Conservation (phyloP, 2,888 invertebrate species). For the Synergus japonicus region DNA sequence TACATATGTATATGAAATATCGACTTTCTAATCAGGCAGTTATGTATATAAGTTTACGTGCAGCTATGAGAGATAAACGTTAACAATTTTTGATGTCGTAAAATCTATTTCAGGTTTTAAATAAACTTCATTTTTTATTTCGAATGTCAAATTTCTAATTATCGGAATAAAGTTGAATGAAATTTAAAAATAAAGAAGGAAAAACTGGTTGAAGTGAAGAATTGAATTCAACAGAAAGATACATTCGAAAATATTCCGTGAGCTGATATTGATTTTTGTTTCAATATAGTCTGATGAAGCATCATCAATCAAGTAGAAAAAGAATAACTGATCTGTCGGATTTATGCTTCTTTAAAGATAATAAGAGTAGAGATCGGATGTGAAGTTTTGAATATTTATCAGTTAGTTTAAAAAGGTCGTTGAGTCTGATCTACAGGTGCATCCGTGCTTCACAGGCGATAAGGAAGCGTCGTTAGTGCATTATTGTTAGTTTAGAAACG, state of each 20-base stretch:
- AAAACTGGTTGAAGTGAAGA: no score
- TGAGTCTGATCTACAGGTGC: conserved; percentile 22
- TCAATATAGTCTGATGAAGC: not conserved
- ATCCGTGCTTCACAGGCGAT: conserved; percentile 16
- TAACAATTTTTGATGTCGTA: not conserved
- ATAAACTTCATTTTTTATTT: not conserved
- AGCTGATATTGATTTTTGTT: not conserved
- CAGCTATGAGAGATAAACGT: not conserved
- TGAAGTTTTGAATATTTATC: not conserved
- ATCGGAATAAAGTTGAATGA: no score
- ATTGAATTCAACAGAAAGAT: no score
- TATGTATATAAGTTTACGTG: not conserved
- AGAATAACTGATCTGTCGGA: not conserved
- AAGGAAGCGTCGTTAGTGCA: conserved; percentile 1
- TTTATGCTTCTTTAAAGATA: not conserved
- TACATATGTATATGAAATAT: not conserved
- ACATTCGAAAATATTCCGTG: not conserved
- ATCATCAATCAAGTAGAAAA: not conserved
- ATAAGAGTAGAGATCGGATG: not conserved
- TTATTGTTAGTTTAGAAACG: conserved; percentile 18
- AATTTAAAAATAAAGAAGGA: no score
- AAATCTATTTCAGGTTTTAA: not conserved
- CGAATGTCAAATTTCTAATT: no score
- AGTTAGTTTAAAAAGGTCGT: not conserved
- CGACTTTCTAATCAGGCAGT: not conserved